These are phyloP conservation scores for Priocnemis perturbator DNA, from an alignment of 2,888 invertebrate genomes.

Conservation along the genomic window DNA sequence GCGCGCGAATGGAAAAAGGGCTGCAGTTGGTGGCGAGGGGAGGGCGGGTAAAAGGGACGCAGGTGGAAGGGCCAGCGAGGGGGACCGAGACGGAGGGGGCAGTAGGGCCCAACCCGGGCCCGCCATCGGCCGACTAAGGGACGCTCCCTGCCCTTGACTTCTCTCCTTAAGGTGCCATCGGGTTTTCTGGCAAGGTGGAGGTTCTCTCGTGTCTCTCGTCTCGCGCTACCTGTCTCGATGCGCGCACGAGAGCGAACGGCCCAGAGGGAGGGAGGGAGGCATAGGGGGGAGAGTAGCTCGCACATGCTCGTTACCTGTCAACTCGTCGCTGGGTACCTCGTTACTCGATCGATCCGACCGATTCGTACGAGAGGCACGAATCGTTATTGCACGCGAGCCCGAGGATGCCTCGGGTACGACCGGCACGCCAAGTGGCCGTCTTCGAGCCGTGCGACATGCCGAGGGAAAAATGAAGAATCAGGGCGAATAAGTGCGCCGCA, in stretches of 20 bases:
- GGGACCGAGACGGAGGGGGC: constrained; percentile 31
- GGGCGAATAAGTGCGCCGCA: too few species aligned
- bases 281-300: background rate
- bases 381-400: too few species aligned
- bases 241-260: constrained; percentile 1
- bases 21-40: constrained; percentile 8
- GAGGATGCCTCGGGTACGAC: too few species aligned
- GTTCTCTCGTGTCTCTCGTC: constrained; percentile 19
- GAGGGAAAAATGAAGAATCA: too few species aligned
- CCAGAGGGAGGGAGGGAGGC: background rate
- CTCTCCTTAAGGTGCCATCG: constrained; percentile 59
- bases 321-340: background rate
- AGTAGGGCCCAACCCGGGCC: constrained; percentile 43
- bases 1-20: constrained; percentile 6
- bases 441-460: too few species aligned
- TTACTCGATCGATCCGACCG: too few species aligned
- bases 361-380: too few species aligned
- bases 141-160: constrained; percentile 61
- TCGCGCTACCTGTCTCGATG: constrained; percentile 3
- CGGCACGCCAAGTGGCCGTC: too few species aligned
- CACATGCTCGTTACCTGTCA: background rate
- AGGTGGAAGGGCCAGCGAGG: constrained; percentile 7
- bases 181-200: constrained; percentile 57
- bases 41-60: constrained; percentile 17
- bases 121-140: constrained; percentile 50